These are phyloP conservation scores for Ailurus styani DNA, from an alignment of 2,113 vertebrate genomes.

Conservation along the genomic window DNA sequence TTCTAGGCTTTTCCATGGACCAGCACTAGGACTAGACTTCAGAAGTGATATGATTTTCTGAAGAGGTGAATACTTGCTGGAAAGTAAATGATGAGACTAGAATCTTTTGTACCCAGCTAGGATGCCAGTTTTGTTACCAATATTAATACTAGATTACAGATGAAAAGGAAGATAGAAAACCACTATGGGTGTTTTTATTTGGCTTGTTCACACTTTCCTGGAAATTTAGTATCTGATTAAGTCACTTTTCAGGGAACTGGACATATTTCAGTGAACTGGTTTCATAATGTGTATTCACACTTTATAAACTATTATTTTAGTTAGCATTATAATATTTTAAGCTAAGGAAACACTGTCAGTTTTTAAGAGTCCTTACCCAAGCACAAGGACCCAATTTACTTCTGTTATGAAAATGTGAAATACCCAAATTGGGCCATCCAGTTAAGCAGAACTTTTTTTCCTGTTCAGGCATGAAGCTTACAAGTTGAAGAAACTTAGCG, in stretches of 20 bases:
- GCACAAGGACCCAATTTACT: background rate
- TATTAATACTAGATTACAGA: background rate
- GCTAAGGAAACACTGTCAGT: background rate
- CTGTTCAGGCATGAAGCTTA: background rate
- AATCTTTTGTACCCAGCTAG: background rate
- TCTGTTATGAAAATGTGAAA: background rate
- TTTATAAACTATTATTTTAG: background rate
- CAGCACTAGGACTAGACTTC: background rate
- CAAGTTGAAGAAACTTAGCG: background rate
- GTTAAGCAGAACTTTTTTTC: background rate
- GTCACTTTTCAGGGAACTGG: background rate
- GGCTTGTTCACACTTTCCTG: background rate
- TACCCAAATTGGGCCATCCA: background rate
- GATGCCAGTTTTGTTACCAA: background rate
- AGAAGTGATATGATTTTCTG: background rate
- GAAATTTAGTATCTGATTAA: background rate
- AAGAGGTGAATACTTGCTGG: background rate
- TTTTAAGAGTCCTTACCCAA: background rate
- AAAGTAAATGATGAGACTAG: background rate
- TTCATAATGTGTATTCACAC: background rate
- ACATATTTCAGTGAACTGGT: background rate
- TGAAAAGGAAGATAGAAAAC: background rate
- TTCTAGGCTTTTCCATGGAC: background rate
- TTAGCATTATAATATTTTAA: background rate
- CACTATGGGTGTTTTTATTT: background rate